Base-by-base conservation (phyloP, 1,140 invertebrate species). In the Drosophila repletoides region DNA sequence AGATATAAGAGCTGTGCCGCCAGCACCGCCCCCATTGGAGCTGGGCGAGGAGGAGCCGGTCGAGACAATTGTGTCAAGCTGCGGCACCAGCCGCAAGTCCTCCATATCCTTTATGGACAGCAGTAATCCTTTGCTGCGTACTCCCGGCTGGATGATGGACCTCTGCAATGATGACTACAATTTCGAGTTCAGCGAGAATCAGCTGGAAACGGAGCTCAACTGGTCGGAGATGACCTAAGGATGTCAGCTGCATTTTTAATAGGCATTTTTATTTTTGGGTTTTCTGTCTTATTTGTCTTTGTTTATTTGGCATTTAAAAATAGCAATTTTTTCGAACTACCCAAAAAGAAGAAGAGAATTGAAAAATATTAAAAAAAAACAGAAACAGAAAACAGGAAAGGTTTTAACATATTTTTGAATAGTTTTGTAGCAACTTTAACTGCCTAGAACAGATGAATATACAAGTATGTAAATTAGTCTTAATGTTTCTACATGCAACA, bases 381-480 rank as follows among this genome's bases (percentile, higher is more conserved):
- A 15, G 36, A 19, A 40, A 60, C 34, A 75, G 12, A n/a, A 48
- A 68, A 79, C 61, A 75, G 71, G 67, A 75, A 86, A 59, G 66
- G 70, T 75, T 80, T n/a, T 40, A 67, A 59, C 56, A 80, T 65
- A 81, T 74, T 66, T n/a, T 81, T 76, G 67, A 86, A 75, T 84
- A 84, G 61, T 86, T 83, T 84, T 86, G 48, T 86, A 86, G 75
- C 80, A 72, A 86, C 69, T 76, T 86, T 80, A 86, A 86, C 80
- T 86, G 80, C 80, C 80, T 69, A 86, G 81, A 76, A 86, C 80
- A 86, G 71, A 86, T 43, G 67, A 76, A 84, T 84, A 84, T 68
- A 68, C 29, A 56, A 51, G 38, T 84, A 75, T 72, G 66, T 77
- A 84, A 59, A 72, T 80, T 79, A 84, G 80, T 64, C 41, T 45